Evolutionary conservation across 2,797 vertebrate species (phyloP).

Genomic region (Sebastes melanostomus): DNA sequence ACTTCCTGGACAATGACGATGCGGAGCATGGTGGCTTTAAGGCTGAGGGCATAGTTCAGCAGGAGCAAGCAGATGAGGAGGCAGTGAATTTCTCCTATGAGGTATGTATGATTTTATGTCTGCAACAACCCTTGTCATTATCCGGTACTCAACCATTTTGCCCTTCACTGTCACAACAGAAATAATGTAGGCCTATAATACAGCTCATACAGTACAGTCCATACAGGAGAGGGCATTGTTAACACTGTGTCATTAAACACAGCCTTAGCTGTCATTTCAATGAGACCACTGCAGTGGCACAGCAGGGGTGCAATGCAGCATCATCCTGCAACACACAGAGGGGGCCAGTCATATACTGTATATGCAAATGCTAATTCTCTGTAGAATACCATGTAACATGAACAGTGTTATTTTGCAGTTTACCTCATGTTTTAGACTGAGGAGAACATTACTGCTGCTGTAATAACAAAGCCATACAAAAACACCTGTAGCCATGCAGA

Average conservation of each 20-base stretch:
- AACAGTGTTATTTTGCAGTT: not conserved
- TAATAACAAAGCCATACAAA: not conserved
- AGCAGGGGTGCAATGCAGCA: not conserved
- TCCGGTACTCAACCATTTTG: not conserved
- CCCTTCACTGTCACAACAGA: not conserved
- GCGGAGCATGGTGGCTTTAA: constrained; percentile 91
- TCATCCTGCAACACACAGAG: not conserved
- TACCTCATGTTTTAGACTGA: not conserved
- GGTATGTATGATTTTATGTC: constrained; percentile 82
- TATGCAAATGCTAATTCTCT: not conserved
- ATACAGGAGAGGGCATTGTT: not conserved
- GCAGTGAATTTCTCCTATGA: constrained; percentile 89
- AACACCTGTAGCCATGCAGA: not conserved
- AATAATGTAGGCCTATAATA: not conserved
- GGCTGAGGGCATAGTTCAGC: constrained; percentile 93
- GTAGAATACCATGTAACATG: not conserved
- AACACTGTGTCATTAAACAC: not conserved
- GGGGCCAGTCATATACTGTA: not conserved
- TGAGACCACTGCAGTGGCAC: not conserved
- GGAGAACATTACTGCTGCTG: not conserved
- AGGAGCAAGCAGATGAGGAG: constrained; percentile 91
- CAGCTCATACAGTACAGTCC: not conserved
- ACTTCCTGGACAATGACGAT: constrained; percentile 92
- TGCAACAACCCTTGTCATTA: not conserved
- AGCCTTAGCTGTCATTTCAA: not conserved